Percentiles rank a stretch among this genome's conserved stretches.
Conservation (phyloP, 2,797 vertebrate species). For the Phoxinus dragarum region DNA sequence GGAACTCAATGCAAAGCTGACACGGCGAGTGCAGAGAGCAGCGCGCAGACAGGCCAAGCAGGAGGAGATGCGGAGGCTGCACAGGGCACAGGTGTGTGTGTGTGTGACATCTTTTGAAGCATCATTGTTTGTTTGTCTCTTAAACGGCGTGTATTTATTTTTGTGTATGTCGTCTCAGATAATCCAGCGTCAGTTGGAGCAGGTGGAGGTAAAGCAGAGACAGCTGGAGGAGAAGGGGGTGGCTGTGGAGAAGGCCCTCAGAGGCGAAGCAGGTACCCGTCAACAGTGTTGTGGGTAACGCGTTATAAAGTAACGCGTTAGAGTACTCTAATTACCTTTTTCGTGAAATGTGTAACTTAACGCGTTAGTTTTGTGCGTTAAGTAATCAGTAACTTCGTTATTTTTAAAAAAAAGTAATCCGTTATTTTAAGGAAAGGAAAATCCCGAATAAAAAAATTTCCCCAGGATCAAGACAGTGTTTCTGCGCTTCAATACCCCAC, state of each 20-base stretch:
- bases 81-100: slow-evolving; percentile 88
- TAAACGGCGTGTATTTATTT: background rate
- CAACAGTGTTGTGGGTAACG: too few species aligned
- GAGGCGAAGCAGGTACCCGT: slow-evolving; percentile 92
- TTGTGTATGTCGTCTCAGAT: slow-evolving; percentile 76
- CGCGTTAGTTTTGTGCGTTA: too few species aligned
- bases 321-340: too few species aligned
- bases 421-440: too few species aligned
- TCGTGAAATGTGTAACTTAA: too few species aligned
- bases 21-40: slow-evolving; percentile 86
- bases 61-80: slow-evolving; percentile 91
- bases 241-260: slow-evolving; percentile 91
- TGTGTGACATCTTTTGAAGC: slow-evolving; percentile 27
- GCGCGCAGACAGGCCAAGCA: slow-evolving; percentile 90
- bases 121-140: slow-evolving; percentile 6
- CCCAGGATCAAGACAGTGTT: too few species aligned
- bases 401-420: too few species aligned
- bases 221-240: slow-evolving; percentile 92
- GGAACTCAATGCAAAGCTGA: slow-evolving; percentile 87
- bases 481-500: too few species aligned
- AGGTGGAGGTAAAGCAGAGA: slow-evolving; percentile 94
- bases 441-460: too few species aligned
- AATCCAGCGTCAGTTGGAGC: slow-evolving; percentile 93
- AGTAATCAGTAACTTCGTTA: too few species aligned
- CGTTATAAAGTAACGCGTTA: too few species aligned